Conservation (phyloP, 2,113 vertebrate species). For the rat (Rattus norvegicus) region GRCr8 NC_086023.1:54704001-54704500, state of each 20-base stretch:
- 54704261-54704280: not conserved
- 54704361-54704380: not conserved
- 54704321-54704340: not conserved
- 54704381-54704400: not conserved
- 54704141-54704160: not conserved
- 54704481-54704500: conserved; percentile 2
- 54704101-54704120: not conserved
- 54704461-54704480: not conserved
- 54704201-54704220: not conserved
- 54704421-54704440: not conserved
- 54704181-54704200: not conserved
- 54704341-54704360: not conserved
- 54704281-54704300: not conserved
- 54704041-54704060: not conserved
- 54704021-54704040: too few relatives aligned
- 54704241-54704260: not conserved
- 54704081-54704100: not conserved
- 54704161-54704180: not conserved
- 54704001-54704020: not conserved
- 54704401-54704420: not conserved
- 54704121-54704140: not conserved
- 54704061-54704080: not conserved
- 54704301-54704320: not conserved
- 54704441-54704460: not conserved
- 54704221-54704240: not conserved